These are phyloP conservation scores for Meghimatium bilineatum DNA, from an alignment of 2,888 invertebrate species.

Conservation along the genomic window DNA sequence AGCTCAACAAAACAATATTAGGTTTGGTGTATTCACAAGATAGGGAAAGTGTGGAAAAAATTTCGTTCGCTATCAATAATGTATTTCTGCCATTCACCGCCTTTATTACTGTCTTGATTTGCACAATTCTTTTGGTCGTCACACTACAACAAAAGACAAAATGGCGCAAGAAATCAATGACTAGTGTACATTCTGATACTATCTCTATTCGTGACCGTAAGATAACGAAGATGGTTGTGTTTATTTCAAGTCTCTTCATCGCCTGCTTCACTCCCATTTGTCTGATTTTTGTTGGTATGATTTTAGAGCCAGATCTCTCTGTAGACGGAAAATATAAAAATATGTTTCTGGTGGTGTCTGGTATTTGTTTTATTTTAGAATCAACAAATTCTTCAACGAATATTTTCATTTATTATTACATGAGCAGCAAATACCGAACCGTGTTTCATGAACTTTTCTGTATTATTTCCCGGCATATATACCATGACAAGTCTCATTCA, in stretches of 20 bases:
- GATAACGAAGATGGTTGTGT: not conserved
- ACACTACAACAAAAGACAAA: not conserved
- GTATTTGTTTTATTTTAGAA: not conserved
- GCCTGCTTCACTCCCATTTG: not conserved
- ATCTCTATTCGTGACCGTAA: not conserved
- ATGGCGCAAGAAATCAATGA: not conserved
- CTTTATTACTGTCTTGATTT: not conserved
- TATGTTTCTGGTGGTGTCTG: not conserved
- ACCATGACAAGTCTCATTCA: too few species aligned
- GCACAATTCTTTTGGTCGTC: not conserved
- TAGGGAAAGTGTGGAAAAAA: not conserved
- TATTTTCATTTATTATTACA: not conserved
- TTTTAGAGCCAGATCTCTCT: not conserved
- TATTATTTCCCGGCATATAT: too few species aligned
- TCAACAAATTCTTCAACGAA: not conserved
- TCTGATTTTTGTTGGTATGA: not conserved
- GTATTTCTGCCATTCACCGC: not conserved
- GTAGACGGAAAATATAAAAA: not conserved
- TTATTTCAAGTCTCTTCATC: not conserved
- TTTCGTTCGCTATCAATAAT: not conserved
- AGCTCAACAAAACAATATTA: not conserved
- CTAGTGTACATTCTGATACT: not conserved
- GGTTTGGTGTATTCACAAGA: not conserved
- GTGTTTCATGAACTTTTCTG: not conserved
- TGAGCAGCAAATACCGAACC: not conserved